Percentiles rank a stretch among this genome's conserved stretches.
Evolutionary conservation across 2,888 invertebrate species (phyloP).

Genomic region (Pterostichus madidus): DNA sequence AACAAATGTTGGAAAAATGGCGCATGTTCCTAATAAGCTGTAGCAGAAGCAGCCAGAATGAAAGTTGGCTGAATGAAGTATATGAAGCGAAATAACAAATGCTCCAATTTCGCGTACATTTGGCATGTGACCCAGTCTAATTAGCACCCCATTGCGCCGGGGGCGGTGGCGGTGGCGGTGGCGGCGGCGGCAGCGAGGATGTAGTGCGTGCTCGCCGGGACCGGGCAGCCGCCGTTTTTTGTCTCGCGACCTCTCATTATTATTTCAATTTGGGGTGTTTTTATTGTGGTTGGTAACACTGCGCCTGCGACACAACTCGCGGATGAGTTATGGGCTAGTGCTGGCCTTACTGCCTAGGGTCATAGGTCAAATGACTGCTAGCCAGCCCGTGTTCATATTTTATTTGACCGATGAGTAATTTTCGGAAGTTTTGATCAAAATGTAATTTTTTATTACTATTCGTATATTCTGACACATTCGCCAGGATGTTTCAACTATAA

Average conservation of each 20-base stretch:
- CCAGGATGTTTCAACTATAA: conserved; percentile 30
- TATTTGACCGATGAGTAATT: conserved; percentile 62
- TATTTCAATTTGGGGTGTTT: conserved; percentile 66
- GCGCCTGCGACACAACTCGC: conserved; percentile 55
- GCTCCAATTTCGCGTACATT: conserved; percentile 58
- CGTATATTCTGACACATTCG: conserved; percentile 26
- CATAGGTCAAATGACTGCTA: conserved; percentile 71
- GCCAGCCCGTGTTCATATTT: conserved; percentile 59
- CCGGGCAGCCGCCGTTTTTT: conserved; percentile 41
- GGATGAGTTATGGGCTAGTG: conserved; percentile 71
- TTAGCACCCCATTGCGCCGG: conserved; percentile 53
- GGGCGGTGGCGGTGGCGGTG: neutral
- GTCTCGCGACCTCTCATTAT: conserved; percentile 62
- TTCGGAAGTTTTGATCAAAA: conserved; percentile 59
- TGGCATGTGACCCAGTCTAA: conserved; percentile 61
- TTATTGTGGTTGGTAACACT: conserved; percentile 63
- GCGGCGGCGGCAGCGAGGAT: neutral
- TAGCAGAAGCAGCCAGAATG: neutral
- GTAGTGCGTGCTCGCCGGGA: neutral
- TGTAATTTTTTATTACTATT: conserved; percentile 56
- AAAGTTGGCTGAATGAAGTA: conserved; percentile 17
- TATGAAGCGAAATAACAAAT: conserved; percentile 61
- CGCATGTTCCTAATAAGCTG: neutral
- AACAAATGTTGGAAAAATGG: neutral
- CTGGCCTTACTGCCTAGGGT: conserved; percentile 70